phyloP scores from a whole-genome alignment of 2,797 vertebrate genomes.

The Brotula barbata region DNA sequence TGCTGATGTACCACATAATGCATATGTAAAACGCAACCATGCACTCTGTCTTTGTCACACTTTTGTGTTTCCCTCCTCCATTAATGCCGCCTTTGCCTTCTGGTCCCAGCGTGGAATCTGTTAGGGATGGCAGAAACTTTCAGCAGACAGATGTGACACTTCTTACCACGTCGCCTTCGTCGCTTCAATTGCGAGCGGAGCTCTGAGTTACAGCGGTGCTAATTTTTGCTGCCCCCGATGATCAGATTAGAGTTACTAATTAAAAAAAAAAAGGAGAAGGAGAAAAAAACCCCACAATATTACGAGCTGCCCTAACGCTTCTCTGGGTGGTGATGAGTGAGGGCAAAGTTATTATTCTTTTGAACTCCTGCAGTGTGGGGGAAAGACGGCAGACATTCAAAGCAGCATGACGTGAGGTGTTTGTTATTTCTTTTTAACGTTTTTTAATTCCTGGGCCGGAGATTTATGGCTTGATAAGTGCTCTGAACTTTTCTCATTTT shows the following conservation, averaged over 20 bases:
- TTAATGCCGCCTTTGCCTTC: slow-evolving; percentile 46
- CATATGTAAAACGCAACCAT: background rate
- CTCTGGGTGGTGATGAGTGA: slow-evolving; percentile 84
- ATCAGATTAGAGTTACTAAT: slow-evolving; percentile 81
- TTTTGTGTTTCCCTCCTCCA: slow-evolving; percentile 38
- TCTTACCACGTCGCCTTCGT: slow-evolving; percentile 52
- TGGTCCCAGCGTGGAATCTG: slow-evolving; percentile 59
- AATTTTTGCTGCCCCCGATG: slow-evolving; percentile 74
- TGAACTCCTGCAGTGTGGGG: slow-evolving; percentile 82
- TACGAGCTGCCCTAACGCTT: slow-evolving; percentile 81
- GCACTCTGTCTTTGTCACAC: slow-evolving; percentile 26
- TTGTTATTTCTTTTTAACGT: slow-evolving; percentile 80
- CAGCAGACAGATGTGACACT: slow-evolving; percentile 63
- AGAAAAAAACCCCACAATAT: slow-evolving; percentile 73
- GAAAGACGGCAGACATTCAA: slow-evolving; percentile 79
- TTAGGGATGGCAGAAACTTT: slow-evolving; percentile 52
- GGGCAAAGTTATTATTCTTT: slow-evolving; percentile 84
- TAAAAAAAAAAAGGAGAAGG: slow-evolving; percentile 70
- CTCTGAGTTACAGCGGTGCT: slow-evolving; percentile 65
- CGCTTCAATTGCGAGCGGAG: slow-evolving; percentile 66
- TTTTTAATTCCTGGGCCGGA: slow-evolving; percentile 76
- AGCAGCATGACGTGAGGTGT: slow-evolving; percentile 83
- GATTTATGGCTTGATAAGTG: slow-evolving; percentile 80
- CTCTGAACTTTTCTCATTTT: slow-evolving; percentile 60
- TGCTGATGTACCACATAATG: slow-evolving; percentile 6